Conservation (phyloP, 2,113 vertebrate genomes). For the Gavialis gangeticus region DNA sequence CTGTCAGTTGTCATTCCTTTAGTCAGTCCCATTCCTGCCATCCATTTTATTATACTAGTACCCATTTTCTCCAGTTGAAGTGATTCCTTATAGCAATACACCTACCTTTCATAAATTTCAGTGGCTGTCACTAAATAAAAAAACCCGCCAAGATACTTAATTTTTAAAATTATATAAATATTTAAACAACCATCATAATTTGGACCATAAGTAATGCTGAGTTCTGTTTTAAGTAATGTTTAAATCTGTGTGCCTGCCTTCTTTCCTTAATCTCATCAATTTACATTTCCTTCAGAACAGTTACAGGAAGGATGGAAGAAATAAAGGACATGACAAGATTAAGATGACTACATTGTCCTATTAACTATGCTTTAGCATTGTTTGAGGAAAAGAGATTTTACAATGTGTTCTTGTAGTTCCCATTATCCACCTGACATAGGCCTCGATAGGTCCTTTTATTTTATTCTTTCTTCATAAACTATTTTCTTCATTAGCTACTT, state of each 20-base stretch:
- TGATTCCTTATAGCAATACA: accelerated
- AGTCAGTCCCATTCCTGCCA: too few relatives aligned
- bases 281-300: background rate
- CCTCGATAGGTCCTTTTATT: background rate
- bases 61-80: too few relatives aligned
- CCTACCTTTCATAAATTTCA: background rate
- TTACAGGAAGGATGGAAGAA: background rate
- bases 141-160: background rate
- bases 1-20: too few relatives aligned
- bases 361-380: background rate
- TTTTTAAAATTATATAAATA: background rate
- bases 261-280: background rate
- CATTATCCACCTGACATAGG: background rate
- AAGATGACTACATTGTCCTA: background rate
- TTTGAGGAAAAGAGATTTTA: background rate
- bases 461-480: background rate
- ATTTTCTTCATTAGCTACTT: background rate
- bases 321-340: background rate
- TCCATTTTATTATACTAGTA: too few relatives aligned
- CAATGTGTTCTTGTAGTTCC: background rate
- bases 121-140: conserved; percentile 6
- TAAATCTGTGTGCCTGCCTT: background rate
- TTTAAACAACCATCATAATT: background rate
- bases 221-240: too few relatives aligned
- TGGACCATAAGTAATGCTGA: background rate